Evolutionary conservation across 2,888 invertebrate genomes (phyloP).

Genomic region (Scaeva pyrastri): DNA sequence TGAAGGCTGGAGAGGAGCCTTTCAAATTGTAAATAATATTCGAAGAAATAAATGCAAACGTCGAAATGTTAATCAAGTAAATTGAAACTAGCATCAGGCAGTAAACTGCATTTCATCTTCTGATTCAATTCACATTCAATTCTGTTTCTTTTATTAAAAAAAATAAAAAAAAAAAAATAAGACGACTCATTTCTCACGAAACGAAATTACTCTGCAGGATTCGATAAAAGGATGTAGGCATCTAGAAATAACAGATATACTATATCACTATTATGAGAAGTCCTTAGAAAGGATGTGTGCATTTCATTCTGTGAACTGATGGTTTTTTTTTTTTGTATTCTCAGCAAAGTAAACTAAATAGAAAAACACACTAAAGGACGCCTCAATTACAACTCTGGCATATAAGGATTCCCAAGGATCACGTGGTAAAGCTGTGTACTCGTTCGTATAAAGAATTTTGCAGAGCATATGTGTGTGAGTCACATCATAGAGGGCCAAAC

Average conservation of each 20-base stretch:
- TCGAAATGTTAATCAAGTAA: constrained; percentile 73
- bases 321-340: neutral
- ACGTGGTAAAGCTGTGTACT: neutral
- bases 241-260: neutral
- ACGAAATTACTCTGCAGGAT: constrained; percentile 47
- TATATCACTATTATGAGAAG: neutral
- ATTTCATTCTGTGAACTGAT: constrained; percentile 13
- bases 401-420: constrained; percentile 35
- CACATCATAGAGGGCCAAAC: constrained; percentile 9
- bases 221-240: constrained; percentile 39
- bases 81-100: constrained; percentile 63
- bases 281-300: constrained; percentile 26
- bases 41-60: constrained; percentile 47
- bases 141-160: too few relatives aligned
- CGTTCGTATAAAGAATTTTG: too few relatives aligned
- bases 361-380: neutral
- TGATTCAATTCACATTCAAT: constrained; percentile 61
- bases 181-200: constrained; percentile 17
- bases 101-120: constrained; percentile 56
- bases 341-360: constrained; percentile 2
- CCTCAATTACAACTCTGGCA: constrained; percentile 33
- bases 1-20: neutral
- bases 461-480: neutral
- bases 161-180: too few relatives aligned
- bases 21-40: constrained; percentile 26